Conservation (phyloP, 1,140 invertebrate species). For the Bombus cullumanus region DNA sequence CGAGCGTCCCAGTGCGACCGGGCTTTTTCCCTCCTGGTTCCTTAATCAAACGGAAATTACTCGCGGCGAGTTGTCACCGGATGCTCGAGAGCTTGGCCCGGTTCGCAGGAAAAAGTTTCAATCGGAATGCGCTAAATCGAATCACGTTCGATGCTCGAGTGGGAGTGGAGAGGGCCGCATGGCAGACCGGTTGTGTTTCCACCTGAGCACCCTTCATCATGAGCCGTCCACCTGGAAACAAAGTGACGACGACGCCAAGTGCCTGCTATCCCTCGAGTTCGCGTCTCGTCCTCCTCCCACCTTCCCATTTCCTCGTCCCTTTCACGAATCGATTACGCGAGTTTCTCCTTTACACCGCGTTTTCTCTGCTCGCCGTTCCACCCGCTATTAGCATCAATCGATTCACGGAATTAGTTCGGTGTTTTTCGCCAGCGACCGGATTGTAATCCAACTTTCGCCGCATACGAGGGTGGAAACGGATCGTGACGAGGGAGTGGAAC, state of each 20-base stretch:
- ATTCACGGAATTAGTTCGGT: slow-evolving; percentile 36
- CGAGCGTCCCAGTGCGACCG: slow-evolving; percentile 44
- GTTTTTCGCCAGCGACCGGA: slow-evolving; percentile 7
- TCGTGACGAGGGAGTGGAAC: neutral
- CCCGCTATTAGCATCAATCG: slow-evolving; percentile 26
- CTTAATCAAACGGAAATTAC: slow-evolving; percentile 80
- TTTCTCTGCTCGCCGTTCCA: neutral
- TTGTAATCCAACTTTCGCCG: slow-evolving; percentile 35
- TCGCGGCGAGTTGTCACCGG: slow-evolving; percentile 76
- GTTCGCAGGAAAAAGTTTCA: slow-evolving; percentile 74
- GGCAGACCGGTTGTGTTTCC: slow-evolving; percentile 42
- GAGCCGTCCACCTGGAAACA: slow-evolving; percentile 55
- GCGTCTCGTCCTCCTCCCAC: neutral
- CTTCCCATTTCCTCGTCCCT: neutral
- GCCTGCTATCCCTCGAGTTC: neutral
- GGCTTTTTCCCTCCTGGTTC: slow-evolving; percentile 48
- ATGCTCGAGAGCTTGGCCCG: slow-evolving; percentile 24
- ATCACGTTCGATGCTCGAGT: slow-evolving; percentile 75
- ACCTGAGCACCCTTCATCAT: slow-evolving; percentile 43
- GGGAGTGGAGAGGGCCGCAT: neutral
- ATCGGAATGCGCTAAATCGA: slow-evolving; percentile 81
- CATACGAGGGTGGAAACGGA: neutral
- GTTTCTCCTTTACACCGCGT: slow-evolving; percentile 12
- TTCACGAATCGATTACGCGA: slow-evolving; percentile 7
- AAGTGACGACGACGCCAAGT: slow-evolving; percentile 50